Percentiles rank a stretch among this genome's conserved stretches.
Conservation (phyloP, 2,797 vertebrate species). For the Salarias fasciatus region DNA sequence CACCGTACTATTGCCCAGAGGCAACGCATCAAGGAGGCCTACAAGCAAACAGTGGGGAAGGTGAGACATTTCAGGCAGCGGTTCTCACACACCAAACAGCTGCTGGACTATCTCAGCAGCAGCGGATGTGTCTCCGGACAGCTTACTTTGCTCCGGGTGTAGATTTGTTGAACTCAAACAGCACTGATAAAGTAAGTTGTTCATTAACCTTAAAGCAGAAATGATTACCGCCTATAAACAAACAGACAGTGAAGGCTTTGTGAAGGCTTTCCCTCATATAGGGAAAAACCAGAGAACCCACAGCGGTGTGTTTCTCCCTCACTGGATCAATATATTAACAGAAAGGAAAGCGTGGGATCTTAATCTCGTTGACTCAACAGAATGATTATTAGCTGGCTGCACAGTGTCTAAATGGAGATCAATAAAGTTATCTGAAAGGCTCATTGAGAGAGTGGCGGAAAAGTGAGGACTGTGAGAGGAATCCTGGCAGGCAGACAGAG, state of each 20-base stretch:
- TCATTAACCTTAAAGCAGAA: conserved; percentile 58
- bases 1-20: conserved; percentile 89
- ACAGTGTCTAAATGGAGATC: not conserved
- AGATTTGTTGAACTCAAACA: conserved; percentile 3
- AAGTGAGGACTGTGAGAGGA: conserved; percentile 23
- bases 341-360: conserved; percentile 32
- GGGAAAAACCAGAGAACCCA: not conserved
- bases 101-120: not conserved
- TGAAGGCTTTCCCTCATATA: conserved; percentile 13
- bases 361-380: conserved; percentile 33
- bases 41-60: conserved; percentile 90
- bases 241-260: conserved; percentile 25
- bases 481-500: conserved; percentile 68
- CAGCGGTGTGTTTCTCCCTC: not conserved
- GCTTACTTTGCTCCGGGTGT: not conserved
- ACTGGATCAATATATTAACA: conserved; percentile 52
- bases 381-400: conserved; percentile 9
- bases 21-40: conserved; percentile 91
- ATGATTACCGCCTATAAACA: conserved; percentile 20
- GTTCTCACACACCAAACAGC: not conserved
- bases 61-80: conserved; percentile 74
- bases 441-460: conserved; percentile 23
- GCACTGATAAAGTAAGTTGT: conserved; percentile 55
- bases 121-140: conserved; percentile 5
- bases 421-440: conserved; percentile 36